These are phyloP conservation scores for Tenthredo notha DNA, from an alignment of 2,888 invertebrate genomes.

Conservation along the genomic window DNA sequence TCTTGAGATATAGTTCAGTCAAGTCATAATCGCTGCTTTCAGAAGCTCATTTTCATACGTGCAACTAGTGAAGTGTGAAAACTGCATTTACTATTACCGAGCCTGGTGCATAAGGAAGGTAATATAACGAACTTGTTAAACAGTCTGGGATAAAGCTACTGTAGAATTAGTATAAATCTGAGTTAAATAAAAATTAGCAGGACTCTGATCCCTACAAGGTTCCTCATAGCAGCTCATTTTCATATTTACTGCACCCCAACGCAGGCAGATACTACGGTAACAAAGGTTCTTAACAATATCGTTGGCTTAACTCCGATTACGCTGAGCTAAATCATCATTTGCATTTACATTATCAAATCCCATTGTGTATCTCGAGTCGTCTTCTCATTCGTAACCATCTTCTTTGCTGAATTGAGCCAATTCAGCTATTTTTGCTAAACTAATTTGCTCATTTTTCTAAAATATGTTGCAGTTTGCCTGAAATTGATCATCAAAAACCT, in stretches of 20 bases:
- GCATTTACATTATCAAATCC: constrained; percentile 26
- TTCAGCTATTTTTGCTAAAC: not conserved
- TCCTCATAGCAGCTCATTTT: not conserved
- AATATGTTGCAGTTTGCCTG: not conserved
- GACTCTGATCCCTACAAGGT: not conserved
- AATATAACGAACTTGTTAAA: not conserved
- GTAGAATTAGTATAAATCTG: constrained; percentile 6
- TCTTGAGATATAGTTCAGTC: not conserved
- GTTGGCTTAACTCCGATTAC: constrained; percentile 35
- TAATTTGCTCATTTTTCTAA: not conserved
- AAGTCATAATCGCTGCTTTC: constrained; percentile 3
- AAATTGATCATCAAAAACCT: not conserved
- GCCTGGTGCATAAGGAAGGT: not conserved
- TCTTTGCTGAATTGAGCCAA: not conserved
- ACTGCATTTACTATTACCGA: not conserved
- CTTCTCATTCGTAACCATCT: not conserved
- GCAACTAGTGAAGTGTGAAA: not conserved
- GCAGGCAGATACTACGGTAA: not conserved
- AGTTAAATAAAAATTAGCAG: constrained; percentile 12
- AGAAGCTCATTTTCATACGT: not conserved
- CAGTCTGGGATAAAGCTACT: not conserved
- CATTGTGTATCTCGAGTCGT: not conserved
- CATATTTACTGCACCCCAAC: not conserved
- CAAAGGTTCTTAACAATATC: constrained; percentile 44
- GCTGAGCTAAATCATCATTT: constrained; percentile 37